Conservation (phyloP, 2,797 vertebrate species). For the Lutra lutra region DNA sequence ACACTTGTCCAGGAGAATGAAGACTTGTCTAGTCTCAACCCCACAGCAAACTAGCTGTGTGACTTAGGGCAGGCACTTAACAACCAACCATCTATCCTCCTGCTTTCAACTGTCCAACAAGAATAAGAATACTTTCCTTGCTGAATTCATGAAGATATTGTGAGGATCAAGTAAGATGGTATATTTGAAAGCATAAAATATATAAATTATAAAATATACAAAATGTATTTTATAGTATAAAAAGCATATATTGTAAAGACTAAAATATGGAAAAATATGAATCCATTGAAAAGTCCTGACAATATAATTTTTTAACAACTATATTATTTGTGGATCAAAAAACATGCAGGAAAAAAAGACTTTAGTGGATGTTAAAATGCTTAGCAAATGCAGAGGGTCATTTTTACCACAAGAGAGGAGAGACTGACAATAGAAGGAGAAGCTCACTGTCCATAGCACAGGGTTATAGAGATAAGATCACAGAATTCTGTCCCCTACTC, state of each 20-base stretch:
- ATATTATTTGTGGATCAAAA: not conserved
- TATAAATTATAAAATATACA: not conserved
- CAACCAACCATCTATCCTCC: not conserved
- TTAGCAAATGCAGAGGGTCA: not conserved
- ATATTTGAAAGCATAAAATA: not conserved
- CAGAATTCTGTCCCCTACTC: not conserved
- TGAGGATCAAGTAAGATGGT: not conserved
- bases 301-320: not conserved
- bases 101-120: not conserved
- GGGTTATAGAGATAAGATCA: not conserved
- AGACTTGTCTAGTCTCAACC: not conserved
- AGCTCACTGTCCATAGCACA: not conserved
- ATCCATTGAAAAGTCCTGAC: not conserved
- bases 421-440: not conserved
- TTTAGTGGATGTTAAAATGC: not conserved
- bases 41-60: not conserved
- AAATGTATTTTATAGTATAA: not conserved
- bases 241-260: not conserved
- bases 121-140: not conserved
- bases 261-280: not conserved
- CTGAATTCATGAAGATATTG: not conserved
- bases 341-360: not conserved
- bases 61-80: not conserved
- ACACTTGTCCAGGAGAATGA: not conserved
- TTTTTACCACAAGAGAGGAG: not conserved